These are phyloP conservation scores for Abrostola triplasia DNA, from an alignment of 2,888 invertebrate species.

Conservation along the genomic window DNA sequence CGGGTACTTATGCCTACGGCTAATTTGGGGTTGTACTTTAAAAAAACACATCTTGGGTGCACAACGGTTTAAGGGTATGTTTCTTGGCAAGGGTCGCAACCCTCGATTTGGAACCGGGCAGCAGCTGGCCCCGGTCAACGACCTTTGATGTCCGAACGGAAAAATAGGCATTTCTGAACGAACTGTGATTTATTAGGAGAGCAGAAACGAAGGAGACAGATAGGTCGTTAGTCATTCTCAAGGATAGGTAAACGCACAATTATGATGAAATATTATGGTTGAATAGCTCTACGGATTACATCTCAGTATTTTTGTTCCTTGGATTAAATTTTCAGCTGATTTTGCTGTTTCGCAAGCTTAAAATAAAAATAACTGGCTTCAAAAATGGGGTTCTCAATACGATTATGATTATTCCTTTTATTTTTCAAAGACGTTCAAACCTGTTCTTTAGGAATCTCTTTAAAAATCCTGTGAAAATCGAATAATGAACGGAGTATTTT, in stretches of 20 bases:
- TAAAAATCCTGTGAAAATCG: too few relatives aligned
- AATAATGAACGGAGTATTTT: too few relatives aligned
- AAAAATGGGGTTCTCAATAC: too few relatives aligned
- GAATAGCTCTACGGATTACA: neutral
- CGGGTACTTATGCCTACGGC: too few relatives aligned
- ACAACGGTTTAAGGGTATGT: slow-evolving; percentile 59
- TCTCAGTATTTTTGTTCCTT: neutral
- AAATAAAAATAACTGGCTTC: too few relatives aligned
- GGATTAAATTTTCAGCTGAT: too few relatives aligned
- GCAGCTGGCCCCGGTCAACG: slow-evolving; percentile 73
- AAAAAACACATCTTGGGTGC: slow-evolving; percentile 43
- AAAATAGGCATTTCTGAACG: slow-evolving; percentile 53
- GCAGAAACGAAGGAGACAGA: slow-evolving; percentile 20
- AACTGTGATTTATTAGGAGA: slow-evolving; percentile 41
- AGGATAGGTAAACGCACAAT: neutral
- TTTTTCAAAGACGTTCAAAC: too few relatives aligned
- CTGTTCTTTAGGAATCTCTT: too few relatives aligned
- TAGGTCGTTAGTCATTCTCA: slow-evolving; percentile 2
- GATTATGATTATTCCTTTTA: too few relatives aligned
- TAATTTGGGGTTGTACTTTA: slow-evolving; percentile 20
- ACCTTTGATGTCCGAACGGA: slow-evolving; percentile 71
- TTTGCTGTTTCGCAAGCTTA: too few relatives aligned
- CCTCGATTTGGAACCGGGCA: slow-evolving; percentile 59
- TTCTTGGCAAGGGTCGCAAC: slow-evolving; percentile 64
- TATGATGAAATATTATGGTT: neutral